These are phyloP conservation scores for Ctenodactylus gundi DNA, from an alignment of 2,113 vertebrate genomes.

Conservation along the genomic window DNA sequence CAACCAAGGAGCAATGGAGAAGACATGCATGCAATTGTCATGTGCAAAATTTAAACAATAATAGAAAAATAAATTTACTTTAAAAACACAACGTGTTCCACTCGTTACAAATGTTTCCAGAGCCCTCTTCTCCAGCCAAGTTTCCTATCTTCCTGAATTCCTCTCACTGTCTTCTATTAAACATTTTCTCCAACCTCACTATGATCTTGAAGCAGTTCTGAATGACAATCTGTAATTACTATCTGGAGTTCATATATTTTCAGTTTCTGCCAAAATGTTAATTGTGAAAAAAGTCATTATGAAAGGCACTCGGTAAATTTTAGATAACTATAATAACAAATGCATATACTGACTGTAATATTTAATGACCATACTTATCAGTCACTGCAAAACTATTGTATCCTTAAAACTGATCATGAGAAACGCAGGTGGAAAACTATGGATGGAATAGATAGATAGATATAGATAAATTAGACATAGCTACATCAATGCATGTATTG, in stretches of 20 bases:
- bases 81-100: too few species aligned
- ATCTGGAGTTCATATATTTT: background rate
- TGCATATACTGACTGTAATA: background rate
- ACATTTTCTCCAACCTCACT: background rate
- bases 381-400: background rate
- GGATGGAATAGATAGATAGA: background rate
- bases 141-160: slow-evolving; percentile 2
- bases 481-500: background rate
- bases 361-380: background rate
- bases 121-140: background rate
- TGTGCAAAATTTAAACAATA: background rate
- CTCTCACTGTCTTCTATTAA: background rate
- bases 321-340: background rate
- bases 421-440: background rate
- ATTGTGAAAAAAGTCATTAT: background rate
- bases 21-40: background rate
- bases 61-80: background rate
- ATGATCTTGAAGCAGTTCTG: background rate
- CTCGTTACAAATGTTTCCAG: background rate
- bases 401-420: background rate
- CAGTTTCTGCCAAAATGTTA: background rate
- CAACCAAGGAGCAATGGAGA: background rate
- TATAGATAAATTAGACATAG: background rate
- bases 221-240: background rate
- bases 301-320: background rate